Evolutionary conservation across 37 sponge, comb jelly and placozoan genomes (phyloP), one percentile per base, ranked within the genome.

Genomic region (Axinella damicornis): DNA sequence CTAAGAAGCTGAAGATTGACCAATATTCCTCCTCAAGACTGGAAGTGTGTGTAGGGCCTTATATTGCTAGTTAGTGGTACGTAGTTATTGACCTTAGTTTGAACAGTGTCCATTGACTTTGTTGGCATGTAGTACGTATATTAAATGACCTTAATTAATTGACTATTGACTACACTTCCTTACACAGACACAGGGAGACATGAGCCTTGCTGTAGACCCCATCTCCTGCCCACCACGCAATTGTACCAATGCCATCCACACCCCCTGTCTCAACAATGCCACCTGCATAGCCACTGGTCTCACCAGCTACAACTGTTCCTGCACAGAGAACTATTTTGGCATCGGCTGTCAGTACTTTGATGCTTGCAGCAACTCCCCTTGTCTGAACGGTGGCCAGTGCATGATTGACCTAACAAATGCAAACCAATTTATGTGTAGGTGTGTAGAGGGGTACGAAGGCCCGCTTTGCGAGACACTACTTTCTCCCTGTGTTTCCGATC

Each of bases 221-320:
- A 46, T 14, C 34, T 18, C 72, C 55, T 32, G 71, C 0, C 28
- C 57, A 17, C 57, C 39, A 21, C 71, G 82, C 31, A 35, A 35
- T 17, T 82, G 72, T 21, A 19, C 60, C 19, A 53, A 69, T 31
- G 28, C 46, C 9, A 4, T 46, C 46, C 46, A 46, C 69, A 34
- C 58, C 25, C 89, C 89, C 24, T 89, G 89, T 69, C 79, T 83
- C 60, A 88, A 88, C 40, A 71, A 69, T 83, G 89, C 78, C 15
- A 62, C 28, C 0, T 89, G 89, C 31, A 82, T 33, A 16, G 71
- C 59, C 56, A 52, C 39, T 11, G 58, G 22, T 53, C 27, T 32
- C 33, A 41, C 27, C 12, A 15, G 20, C 0, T 87, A 74, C 57
- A 74, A 37, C 65, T 80, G 81, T 53, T 27, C 68, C 71, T 84